phyloP scores from a whole-genome alignment of 2,888 invertebrate genomes.

The Oscheius myriophilus region DNA sequence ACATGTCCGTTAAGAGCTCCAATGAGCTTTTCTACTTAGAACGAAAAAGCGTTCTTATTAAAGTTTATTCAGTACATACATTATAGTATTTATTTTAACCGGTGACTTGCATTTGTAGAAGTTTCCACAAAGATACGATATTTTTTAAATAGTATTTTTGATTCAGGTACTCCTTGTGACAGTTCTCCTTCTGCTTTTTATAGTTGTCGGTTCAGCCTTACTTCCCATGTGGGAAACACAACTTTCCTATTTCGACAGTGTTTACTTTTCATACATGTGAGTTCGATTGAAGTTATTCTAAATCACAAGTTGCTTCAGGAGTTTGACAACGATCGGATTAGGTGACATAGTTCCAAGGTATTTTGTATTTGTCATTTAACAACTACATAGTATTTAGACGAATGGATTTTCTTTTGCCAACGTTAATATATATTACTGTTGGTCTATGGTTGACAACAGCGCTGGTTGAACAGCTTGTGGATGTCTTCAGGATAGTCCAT shows the following conservation, averaged over 20 bases:
- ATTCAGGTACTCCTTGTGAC: constrained; percentile 64
- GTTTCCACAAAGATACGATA: neutral
- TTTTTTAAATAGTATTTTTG: neutral
- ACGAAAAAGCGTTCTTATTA: too few species aligned
- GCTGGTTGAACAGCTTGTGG: constrained; percentile 66
- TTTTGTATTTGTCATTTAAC: too few species aligned
- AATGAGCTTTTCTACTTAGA: too few species aligned
- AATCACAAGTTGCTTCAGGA: constrained; percentile 40
- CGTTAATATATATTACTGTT: constrained; percentile 65
- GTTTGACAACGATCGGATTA: constrained; percentile 65
- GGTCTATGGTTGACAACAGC: constrained; percentile 68
- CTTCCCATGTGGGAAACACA: constrained; percentile 67
- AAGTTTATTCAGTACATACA: too few species aligned
- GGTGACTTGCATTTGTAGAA: too few species aligned
- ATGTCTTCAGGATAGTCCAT: constrained; percentile 67
- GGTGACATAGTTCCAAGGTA: constrained; percentile 66
- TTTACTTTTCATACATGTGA: constrained; percentile 68
- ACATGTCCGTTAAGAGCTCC: too few species aligned
- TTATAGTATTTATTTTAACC: too few species aligned
- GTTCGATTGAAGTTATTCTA: constrained; percentile 23
- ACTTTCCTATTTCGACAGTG: constrained; percentile 67
- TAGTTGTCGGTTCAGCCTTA: constrained; percentile 65
- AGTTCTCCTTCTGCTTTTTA: constrained; percentile 60
- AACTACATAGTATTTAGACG: too few species aligned
- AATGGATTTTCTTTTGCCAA: constrained; percentile 67